Evolutionary conservation across 1,140 invertebrate species (phyloP).

Genomic region (Lutraria rhynchaena): DNA sequence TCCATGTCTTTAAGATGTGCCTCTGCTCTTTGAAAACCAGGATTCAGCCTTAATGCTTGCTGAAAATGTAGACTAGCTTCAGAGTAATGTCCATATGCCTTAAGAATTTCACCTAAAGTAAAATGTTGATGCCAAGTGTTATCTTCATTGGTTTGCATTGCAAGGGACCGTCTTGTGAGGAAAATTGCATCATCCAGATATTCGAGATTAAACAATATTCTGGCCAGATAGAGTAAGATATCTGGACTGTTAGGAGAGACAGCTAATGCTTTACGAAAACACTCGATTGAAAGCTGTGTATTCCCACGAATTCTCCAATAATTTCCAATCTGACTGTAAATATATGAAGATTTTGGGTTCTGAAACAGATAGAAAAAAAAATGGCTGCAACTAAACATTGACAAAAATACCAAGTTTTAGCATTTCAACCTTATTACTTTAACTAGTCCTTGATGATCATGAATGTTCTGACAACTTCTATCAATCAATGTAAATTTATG

Average conservation of each 20-base stretch:
- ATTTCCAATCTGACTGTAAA: constrained; percentile 95
- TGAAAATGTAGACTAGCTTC: constrained; percentile 91
- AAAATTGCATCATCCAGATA: constrained; percentile 95
- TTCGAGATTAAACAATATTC: constrained; percentile 92
- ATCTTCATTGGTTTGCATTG: constrained; percentile 90
- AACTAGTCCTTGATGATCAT: too few species aligned
- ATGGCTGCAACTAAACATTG: too few species aligned
- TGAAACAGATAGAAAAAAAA: constrained; percentile 77
- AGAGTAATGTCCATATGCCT: constrained; percentile 91
- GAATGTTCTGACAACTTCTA: too few species aligned
- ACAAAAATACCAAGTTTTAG: too few species aligned
- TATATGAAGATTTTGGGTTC: constrained; percentile 92
- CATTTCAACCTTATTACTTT: too few species aligned
- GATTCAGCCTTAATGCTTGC: constrained; percentile 91
- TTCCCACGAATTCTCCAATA: constrained; percentile 90
- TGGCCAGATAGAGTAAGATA: constrained; percentile 90
- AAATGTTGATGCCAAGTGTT: constrained; percentile 95
- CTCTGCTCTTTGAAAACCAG: constrained; percentile 90
- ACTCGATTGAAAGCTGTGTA: constrained; percentile 92
- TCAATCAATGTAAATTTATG: too few species aligned
- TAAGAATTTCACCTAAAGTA: constrained; percentile 86
- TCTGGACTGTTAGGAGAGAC: constrained; percentile 94
- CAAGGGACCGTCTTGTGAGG: constrained; percentile 88
- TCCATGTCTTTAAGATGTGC: constrained; percentile 88
- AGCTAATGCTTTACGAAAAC: constrained; percentile 91